Conservation (phyloP, 2,888 invertebrate species). For the Polyommatus icarus region DNA sequence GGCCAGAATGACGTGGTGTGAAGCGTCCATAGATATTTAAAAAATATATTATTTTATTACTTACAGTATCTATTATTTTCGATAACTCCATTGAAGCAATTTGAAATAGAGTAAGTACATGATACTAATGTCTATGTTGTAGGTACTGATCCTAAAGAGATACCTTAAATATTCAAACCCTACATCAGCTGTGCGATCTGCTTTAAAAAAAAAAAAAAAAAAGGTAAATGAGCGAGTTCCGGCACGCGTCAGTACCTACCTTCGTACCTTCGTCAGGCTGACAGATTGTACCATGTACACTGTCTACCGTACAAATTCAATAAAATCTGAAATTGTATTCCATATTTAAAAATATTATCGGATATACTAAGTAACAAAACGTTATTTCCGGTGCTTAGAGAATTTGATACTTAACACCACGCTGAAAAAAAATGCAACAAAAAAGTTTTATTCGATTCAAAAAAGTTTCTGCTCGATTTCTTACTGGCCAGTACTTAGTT, state of each 20-base stretch:
- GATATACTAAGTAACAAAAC: constrained; percentile 6
- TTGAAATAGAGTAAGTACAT: neutral
- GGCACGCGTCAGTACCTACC: constrained; percentile 60
- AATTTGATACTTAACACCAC: neutral
- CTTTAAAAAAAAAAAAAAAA: constrained; percentile 42
- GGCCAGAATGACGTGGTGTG: too few relatives aligned
- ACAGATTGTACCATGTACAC: constrained; percentile 53
- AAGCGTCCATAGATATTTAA: too few relatives aligned
- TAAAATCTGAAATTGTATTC: constrained; percentile 30
- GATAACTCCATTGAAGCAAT: neutral
- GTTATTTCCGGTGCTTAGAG: neutral
- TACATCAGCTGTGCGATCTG: neutral
- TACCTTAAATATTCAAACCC: neutral
- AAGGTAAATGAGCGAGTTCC: constrained; percentile 57
- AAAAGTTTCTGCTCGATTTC: constrained; percentile 2
- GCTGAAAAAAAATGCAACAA: neutral
- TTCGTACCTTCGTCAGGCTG: constrained; percentile 72
- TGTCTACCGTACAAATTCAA: neutral
- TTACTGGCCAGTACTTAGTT: neutral
- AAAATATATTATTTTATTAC: too few relatives aligned
- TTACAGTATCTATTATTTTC: too few relatives aligned
- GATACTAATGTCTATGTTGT: neutral
- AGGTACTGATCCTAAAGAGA: neutral
- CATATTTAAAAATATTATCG: constrained; percentile 32
- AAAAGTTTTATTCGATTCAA: neutral